Percentiles rank a stretch among this genome's conserved stretches.
Conservation (phyloP, 1,140 invertebrate genomes). For the Neocloeon triangulifer region DNA sequence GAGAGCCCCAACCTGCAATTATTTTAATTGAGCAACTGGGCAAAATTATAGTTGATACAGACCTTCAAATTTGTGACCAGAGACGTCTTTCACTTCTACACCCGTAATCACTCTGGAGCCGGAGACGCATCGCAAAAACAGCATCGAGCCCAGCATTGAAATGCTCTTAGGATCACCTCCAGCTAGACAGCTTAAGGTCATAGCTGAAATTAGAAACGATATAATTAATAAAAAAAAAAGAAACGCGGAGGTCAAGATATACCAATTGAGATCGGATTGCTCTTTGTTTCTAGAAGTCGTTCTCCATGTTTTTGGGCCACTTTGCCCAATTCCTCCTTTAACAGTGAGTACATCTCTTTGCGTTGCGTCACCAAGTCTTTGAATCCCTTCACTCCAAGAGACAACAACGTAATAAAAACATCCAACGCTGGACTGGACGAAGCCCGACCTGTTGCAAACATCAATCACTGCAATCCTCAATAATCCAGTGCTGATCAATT, state of each 20-base stretch:
- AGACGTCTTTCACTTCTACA: conserved; percentile 28
- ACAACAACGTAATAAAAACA: conserved; percentile 59
- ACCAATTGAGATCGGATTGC: conserved; percentile 59
- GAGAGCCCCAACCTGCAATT: conserved; percentile 40
- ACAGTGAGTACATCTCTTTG: conserved; percentile 38
- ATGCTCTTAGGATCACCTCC: conserved; percentile 23
- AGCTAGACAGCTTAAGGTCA: conserved; percentile 16
- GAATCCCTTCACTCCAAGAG: conserved; percentile 45
- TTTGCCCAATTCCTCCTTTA: conserved; percentile 31
- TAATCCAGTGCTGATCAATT: neutral
- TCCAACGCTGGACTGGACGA: conserved; percentile 51
- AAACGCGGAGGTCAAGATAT: conserved; percentile 9
- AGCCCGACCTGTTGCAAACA: conserved; percentile 31
- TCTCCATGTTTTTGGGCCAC: conserved; percentile 38
- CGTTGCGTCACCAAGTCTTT: conserved; percentile 35
- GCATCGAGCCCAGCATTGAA: conserved; percentile 41
- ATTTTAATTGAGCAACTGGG: conserved; percentile 2
- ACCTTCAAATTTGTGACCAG: conserved; percentile 32
- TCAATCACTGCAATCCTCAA: neutral
- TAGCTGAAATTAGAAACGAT: conserved; percentile 12
- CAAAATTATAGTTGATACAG: conserved; percentile 1
- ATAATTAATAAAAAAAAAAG: neutral
- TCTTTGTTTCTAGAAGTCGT: conserved; percentile 34
- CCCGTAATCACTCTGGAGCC: conserved; percentile 37
- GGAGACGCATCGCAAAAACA: conserved; percentile 46